Conservation (phyloP, 2,113 vertebrate species). For the Aptenodytes patagonicus region DNA sequence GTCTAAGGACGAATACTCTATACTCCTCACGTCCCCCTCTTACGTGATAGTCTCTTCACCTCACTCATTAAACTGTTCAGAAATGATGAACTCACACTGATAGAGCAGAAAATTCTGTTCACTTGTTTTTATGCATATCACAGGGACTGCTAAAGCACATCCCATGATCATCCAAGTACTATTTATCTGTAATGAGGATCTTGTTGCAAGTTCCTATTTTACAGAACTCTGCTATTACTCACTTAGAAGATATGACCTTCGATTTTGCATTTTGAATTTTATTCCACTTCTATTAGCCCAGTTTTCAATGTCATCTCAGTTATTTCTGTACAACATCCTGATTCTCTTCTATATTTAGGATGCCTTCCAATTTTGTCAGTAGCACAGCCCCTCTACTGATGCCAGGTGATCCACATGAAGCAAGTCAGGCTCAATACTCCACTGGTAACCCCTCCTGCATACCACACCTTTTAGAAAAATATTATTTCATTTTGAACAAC, state of each 20-base stretch:
- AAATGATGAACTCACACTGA: not conserved
- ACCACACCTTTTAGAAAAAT: not conserved
- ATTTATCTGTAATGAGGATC: slow-evolving; percentile 26
- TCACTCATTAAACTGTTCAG: not conserved
- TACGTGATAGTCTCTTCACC: not conserved
- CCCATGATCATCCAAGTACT: not conserved
- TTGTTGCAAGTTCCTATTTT: not conserved
- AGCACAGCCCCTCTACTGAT: not conserved
- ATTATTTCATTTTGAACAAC: not conserved
- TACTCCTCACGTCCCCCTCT: not conserved
- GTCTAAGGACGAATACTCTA: not conserved
- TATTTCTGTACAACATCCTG: slow-evolving; percentile 19
- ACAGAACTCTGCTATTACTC: not conserved
- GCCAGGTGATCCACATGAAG: not conserved
- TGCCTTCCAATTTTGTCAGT: not conserved
- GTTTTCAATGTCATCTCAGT: not conserved
- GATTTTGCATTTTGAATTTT: slow-evolving; percentile 9
- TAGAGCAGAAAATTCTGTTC: not conserved
- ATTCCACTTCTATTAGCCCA: slow-evolving; percentile 1
- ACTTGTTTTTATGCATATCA: not conserved
- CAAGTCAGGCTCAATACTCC: not conserved
- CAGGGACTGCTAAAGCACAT: not conserved
- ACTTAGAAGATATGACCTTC: not conserved
- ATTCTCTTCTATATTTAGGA: slow-evolving; percentile 17
- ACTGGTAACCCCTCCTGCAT: not conserved